Evolutionary conservation across 2,888 invertebrate genomes (phyloP).

Genomic region (Heteromurus nitidus): DNA sequence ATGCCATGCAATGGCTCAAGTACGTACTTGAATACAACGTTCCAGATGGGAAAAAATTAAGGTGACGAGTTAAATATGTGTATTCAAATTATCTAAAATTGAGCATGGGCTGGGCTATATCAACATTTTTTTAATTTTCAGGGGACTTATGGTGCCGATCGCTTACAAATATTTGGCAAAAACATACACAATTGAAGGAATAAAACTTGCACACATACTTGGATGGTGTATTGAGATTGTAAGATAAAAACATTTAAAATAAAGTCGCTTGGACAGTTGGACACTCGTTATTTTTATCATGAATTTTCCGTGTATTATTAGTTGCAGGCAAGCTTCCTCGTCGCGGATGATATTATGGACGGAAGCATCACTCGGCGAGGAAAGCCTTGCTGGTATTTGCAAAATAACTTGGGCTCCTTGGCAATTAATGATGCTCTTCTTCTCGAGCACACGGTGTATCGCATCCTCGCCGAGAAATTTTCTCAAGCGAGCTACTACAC

Average conservation of each 20-base stretch:
- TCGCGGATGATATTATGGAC: conserved; percentile 96
- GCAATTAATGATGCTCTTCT: conserved; percentile 92
- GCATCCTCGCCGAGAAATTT: conserved; percentile 87
- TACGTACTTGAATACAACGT: neutral
- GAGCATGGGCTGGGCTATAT: no score
- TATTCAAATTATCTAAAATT: neutral
- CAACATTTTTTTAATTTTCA: conserved; percentile 31
- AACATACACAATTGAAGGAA: conserved; percentile 85
- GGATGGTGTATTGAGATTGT: conserved; percentile 98
- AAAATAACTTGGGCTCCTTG: conserved; percentile 79
- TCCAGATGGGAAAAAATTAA: neutral
- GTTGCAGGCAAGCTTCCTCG: conserved; percentile 91
- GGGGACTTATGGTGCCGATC: conserved; percentile 83
- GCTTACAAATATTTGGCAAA: conserved; percentile 83
- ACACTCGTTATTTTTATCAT: conserved; percentile 15
- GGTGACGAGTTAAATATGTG: neutral
- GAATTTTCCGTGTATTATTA: no score
- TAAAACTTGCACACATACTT: conserved; percentile 87
- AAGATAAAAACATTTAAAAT: neutral
- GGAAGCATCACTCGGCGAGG: conserved; percentile 88
- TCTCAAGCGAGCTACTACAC: conserved; percentile 85
- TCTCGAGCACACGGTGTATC: conserved; percentile 86
- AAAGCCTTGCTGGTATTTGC: conserved; percentile 90
- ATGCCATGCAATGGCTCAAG: no score
- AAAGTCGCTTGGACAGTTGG: neutral